A percentile compares a stretch with the other conserved stretches of the same genome.
phyloP scores from a whole-genome alignment of 2,888 invertebrate genomes.

The Temnothorax ravouxi region DNA sequence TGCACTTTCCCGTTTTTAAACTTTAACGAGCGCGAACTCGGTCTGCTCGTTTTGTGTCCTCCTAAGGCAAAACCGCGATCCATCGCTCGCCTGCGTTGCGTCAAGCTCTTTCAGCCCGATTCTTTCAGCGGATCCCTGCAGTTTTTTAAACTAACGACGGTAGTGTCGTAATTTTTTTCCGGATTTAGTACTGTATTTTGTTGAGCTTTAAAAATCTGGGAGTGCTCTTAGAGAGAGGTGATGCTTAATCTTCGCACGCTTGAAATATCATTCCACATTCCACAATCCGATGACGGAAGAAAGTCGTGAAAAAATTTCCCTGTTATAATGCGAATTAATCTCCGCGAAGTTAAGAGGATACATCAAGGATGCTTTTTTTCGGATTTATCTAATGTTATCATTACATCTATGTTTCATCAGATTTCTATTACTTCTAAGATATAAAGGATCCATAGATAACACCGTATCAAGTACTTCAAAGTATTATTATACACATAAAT shows the following conservation, averaged over 20 bases:
- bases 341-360: background rate
- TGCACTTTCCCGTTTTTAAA: slow-evolving; percentile 60
- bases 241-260: slow-evolving; percentile 22
- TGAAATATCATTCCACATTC: slow-evolving; percentile 22
- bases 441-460: background rate
- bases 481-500: background rate
- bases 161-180: slow-evolving; percentile 58
- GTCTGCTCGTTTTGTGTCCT: slow-evolving; percentile 62
- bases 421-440: background rate
- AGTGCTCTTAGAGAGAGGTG: slow-evolving; percentile 14
- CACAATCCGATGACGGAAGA: background rate
- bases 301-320: background rate
- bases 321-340: slow-evolving; percentile 5
- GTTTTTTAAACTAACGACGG: slow-evolving; percentile 70
- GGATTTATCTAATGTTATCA: background rate
- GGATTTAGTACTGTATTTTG: slow-evolving; percentile 1
- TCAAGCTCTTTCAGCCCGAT: slow-evolving; percentile 49
- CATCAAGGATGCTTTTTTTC: background rate
- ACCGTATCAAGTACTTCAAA: background rate
- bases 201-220: slow-evolving; percentile 17
- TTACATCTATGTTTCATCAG: background rate
- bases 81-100: slow-evolving; percentile 34
- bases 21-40: slow-evolving; percentile 61
- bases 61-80: slow-evolving; percentile 46
- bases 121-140: slow-evolving; percentile 52